phyloP scores from a whole-genome alignment of 2,797 vertebrate species.

The Hippoglossus hippoglossus region DNA sequence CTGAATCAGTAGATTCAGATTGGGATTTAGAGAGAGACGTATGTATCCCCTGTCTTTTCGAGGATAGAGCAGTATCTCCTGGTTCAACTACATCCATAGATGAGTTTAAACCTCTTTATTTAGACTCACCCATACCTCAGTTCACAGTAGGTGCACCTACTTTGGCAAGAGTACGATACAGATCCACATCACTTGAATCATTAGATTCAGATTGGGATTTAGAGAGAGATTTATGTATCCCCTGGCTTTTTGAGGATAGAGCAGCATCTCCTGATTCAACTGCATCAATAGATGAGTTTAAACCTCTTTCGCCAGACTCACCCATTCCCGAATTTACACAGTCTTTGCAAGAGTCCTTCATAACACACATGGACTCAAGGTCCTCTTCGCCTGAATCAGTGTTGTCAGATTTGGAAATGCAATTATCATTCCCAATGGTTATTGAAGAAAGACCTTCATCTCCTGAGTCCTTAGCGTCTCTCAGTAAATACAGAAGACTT shows the following conservation, averaged over 20 bases:
- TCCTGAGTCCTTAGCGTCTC: constrained; percentile 39
- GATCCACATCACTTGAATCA: constrained; percentile 57
- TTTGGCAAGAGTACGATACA: neutral
- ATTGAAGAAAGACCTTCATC: constrained; percentile 51
- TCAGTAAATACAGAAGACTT: constrained; percentile 34
- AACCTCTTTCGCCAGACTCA: constrained; percentile 50
- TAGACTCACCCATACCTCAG: constrained; percentile 64
- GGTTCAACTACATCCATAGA: constrained; percentile 38
- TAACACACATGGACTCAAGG: too few species aligned
- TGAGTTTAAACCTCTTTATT: too few species aligned
- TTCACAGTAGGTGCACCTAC: neutral
- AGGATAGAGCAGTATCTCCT: constrained; percentile 58
- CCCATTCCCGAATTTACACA: neutral
- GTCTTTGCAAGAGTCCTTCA: too few species aligned
- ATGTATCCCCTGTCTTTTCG: constrained; percentile 42
- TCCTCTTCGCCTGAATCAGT: too few species aligned
- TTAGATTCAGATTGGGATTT: constrained; percentile 24
- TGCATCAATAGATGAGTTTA: constrained; percentile 9
- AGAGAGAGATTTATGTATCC: constrained; percentile 45
- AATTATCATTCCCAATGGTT: constrained; percentile 1
- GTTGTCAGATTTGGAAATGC: neutral
- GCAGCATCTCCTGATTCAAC: constrained; percentile 31
- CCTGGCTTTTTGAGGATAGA: constrained; percentile 13
- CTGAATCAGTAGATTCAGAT: constrained; percentile 59
- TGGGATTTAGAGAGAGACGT: constrained; percentile 50